These are phyloP conservation scores for Temnothorax ravouxi DNA, from an alignment of 2,888 invertebrate species.

Conservation along the genomic window DNA sequence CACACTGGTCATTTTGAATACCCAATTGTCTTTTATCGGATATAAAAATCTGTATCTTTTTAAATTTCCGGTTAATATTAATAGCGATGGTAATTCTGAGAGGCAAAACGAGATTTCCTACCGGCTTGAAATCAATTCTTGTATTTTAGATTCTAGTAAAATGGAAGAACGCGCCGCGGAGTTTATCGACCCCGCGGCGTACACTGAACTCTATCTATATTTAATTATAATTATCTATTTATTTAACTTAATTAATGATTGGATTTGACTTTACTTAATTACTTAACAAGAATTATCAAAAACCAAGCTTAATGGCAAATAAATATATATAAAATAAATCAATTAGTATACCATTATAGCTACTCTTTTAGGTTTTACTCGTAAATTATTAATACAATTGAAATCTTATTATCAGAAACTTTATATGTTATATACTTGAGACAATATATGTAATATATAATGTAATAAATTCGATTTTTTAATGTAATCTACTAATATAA, in stretches of 20 bases:
- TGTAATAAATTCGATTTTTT: neutral
- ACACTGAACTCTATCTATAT: slow-evolving; percentile 22
- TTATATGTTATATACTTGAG: neutral
- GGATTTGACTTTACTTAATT: slow-evolving; percentile 35
- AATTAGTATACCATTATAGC: neutral
- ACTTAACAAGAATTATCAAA: neutral
- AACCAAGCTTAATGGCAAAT: neutral
- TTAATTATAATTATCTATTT: slow-evolving; percentile 17
- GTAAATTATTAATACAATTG: slow-evolving; percentile 1
- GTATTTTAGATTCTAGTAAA: slow-evolving; percentile 10
- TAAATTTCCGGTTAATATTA: neutral
- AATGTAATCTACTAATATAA: slow-evolving; percentile 5
- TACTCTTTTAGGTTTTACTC: slow-evolving; percentile 3
- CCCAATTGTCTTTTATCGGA: neutral
- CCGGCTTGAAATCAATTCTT: slow-evolving; percentile 6
- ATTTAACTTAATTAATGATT: slow-evolving; percentile 10
- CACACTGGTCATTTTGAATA: neutral
- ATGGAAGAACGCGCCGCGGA: neutral
- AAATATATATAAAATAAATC: neutral
- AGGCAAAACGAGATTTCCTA: neutral
- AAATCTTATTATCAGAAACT: neutral
- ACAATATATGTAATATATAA: neutral
- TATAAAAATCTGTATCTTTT: neutral
- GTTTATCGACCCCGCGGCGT: neutral
- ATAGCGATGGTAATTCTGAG: neutral